These are phyloP conservation scores for Tetheella fluctuosa DNA, from an alignment of 2,888 invertebrate genomes.

Conservation along the genomic window DNA sequence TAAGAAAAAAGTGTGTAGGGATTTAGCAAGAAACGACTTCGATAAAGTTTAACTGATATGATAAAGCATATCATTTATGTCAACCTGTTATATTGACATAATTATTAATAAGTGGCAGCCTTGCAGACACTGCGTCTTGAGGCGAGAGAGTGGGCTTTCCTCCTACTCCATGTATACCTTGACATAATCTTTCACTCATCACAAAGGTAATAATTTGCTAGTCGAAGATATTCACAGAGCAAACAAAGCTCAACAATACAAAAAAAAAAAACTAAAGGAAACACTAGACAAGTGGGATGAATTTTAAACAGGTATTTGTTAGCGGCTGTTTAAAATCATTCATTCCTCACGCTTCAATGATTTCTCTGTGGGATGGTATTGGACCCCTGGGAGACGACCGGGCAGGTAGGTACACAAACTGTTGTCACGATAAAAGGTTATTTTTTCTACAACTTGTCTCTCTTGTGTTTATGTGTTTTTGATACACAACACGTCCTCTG, in stretches of 20 bases:
- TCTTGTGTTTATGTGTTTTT: conserved; percentile 41
- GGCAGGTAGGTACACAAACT: conserved; percentile 73
- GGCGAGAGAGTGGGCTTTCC: conserved; percentile 48
- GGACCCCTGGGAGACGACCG: conserved; percentile 57
- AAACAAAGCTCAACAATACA: neutral
- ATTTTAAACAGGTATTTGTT: conserved; percentile 66
- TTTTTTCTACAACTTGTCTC: conserved; percentile 54
- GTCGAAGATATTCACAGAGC: neutral
- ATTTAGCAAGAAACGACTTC: conserved; percentile 5
- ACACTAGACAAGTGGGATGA: conserved; percentile 40
- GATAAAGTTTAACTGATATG: conserved; percentile 4
- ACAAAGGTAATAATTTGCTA: conserved; percentile 3
- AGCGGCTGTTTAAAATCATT: conserved; percentile 68
- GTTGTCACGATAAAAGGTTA: conserved; percentile 50
- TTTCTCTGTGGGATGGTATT: conserved; percentile 62
- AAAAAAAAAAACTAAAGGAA: conserved; percentile 37
- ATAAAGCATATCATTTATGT: conserved; percentile 5
- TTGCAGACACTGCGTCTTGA: conserved; percentile 42
- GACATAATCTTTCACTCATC: conserved; percentile 35
- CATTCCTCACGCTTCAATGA: conserved; percentile 71
- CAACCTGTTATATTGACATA: conserved; percentile 18
- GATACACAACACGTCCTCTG: neutral
- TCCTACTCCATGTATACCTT: conserved; percentile 42
- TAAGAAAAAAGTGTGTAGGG: conserved; percentile 11
- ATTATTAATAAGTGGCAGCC: conserved; percentile 37